Percentiles rank a stretch among this genome's conserved stretches.
phyloP scores from a whole-genome alignment of 92 coral and sea anemone species.

The Porites divaricata region DNA sequence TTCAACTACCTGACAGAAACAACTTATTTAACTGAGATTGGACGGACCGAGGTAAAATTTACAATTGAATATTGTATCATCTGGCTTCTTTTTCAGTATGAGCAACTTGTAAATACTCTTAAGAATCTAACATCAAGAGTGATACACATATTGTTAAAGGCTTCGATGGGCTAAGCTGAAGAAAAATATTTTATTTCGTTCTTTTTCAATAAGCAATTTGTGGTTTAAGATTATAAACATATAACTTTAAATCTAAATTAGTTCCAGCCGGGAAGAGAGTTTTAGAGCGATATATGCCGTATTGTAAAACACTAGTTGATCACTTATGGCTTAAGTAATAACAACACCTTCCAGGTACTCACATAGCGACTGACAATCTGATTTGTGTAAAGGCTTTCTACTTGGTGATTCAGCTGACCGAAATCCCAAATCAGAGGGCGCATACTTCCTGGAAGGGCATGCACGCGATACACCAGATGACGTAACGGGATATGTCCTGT shows the following conservation, averaged over 20 bases:
- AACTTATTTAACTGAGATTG: too few relatives aligned
- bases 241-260: too few relatives aligned
- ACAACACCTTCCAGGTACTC: conserved; percentile 21
- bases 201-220: background rate
- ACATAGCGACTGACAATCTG: conserved; percentile 85
- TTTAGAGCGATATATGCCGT: background rate
- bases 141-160: background rate
- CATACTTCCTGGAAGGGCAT: conserved; percentile 91
- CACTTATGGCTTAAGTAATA: background rate
- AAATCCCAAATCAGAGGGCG: conserved; percentile 91
- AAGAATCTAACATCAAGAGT: too few relatives aligned
- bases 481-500: conserved; percentile 87
- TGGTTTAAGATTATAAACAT: too few relatives aligned
- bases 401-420: conserved; percentile 84
- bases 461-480: conserved; percentile 92
- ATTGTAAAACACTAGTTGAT: too few relatives aligned
- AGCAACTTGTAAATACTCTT: too few relatives aligned
- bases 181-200: background rate
- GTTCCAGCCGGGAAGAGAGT: too few relatives aligned
- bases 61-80: too few relatives aligned
- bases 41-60: too few relatives aligned
- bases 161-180: background rate
- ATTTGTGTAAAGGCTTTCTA: conserved; percentile 75
- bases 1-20: too few relatives aligned
- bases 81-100: too few relatives aligned